Base-by-base conservation (phyloP, 2,888 invertebrate genomes). In the Oscheius myriophilus region DNA sequence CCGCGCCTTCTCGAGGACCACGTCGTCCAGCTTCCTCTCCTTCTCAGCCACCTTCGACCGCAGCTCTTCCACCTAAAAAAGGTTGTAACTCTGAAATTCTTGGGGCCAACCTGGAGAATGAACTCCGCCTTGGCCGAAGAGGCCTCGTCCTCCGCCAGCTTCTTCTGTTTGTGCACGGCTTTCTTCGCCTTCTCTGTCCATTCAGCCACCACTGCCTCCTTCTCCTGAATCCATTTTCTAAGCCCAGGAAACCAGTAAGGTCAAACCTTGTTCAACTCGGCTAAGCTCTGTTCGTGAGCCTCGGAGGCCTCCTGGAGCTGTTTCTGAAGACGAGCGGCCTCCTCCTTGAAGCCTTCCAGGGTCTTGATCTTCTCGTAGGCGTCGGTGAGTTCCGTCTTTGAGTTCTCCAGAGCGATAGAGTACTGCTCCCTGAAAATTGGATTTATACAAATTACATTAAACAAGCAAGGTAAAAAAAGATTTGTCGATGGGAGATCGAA, bases 111-210 rank as follows among this genome's bases (percentile, higher is more conserved):
- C 57, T 65, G 26, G 14, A 70, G 55, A 54, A 70, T 59, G n/a
- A 70, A 53, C 45, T 73, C 70, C 3, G 73, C 67, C 46, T 69
- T 71, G 16, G 66, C 64, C 2, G 66, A 61, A 16, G 68, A 49
- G 42, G 57, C 67, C 23, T 74, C 72, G 23, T 63, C 58, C 39
- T 72, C 71, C 26, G 49, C 45, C n/a, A 4, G 43, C 43, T 67
- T 54, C 43, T 73, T 75, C 41, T 72, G 54, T 45, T 74, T 80
- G 21, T 63, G 63, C 18, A 74, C 53, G 26, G 71, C 68, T 49
- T 68, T 69, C 26, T 80, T 78, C 16, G 70, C 71, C 46, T 73
- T 75, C 21, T 46, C 11, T 23, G 73, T 69, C 64, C 70, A 25
- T 11, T 76, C 73, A 7, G 53, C 45, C 51, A 57, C 53, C 41